phyloP scores from a whole-genome alignment of 30 jellyfish, hydroid and myxozoan genomes.

The Aurelia coerulea region DNA sequence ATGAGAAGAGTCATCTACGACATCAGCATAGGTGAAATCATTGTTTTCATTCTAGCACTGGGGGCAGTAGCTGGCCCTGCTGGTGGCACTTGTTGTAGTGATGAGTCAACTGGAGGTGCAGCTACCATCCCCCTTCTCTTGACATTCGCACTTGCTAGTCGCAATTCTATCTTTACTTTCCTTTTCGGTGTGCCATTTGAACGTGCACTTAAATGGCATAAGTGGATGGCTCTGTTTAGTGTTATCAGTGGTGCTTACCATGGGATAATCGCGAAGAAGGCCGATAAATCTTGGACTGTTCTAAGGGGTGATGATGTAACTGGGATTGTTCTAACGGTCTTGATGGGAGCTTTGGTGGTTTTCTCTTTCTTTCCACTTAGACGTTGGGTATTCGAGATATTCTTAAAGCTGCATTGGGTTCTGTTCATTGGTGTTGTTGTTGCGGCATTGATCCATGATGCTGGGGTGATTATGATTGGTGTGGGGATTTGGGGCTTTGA shows the following conservation, averaged over 20 bases:
- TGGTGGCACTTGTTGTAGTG: slow-evolving; percentile 52
- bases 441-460: slow-evolving; percentile 69
- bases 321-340: slow-evolving; percentile 46
- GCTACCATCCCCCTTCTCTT: slow-evolving; percentile 71
- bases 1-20: slow-evolving; percentile 44
- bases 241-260: slow-evolving; percentile 78
- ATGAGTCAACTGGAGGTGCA: slow-evolving; percentile 55
- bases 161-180: slow-evolving; percentile 66
- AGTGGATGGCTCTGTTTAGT: slow-evolving; percentile 72
- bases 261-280: slow-evolving; percentile 52
- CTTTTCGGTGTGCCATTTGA: slow-evolving; percentile 75
- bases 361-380: slow-evolving; percentile 72
- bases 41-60: slow-evolving; percentile 34
- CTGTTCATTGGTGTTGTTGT: slow-evolving; percentile 72
- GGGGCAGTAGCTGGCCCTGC: slow-evolving; percentile 63
- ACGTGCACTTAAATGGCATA: slow-evolving; percentile 79
- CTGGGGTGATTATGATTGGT: slow-evolving; percentile 63
- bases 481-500: slow-evolving; percentile 77
- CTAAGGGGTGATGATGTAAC: slow-evolving; percentile 13
- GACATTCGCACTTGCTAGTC: slow-evolving; percentile 73
- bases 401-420: slow-evolving; percentile 70
- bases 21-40: slow-evolving; percentile 56
- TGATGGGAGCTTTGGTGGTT: slow-evolving; percentile 70
- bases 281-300: slow-evolving; percentile 44
- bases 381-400: slow-evolving; percentile 67